A percentile compares a stretch with the other conserved stretches of the same genome.
These are phyloP conservation scores for Potorous gilbertii DNA, from an alignment of 2,797 vertebrate genomes.

Conservation along the genomic window DNA sequence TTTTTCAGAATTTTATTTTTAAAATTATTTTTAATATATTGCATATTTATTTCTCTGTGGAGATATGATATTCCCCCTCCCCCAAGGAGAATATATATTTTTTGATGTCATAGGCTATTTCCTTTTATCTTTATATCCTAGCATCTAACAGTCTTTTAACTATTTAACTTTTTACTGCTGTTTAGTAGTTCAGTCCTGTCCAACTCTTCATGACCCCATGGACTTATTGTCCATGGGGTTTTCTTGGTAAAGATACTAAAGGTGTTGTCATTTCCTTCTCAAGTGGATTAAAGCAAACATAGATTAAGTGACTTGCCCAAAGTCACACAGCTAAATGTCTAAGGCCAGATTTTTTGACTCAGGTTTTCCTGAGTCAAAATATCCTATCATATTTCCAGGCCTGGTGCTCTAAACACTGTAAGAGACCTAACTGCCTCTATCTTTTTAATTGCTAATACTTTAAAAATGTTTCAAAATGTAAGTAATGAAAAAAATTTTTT, in stretches of 20 bases:
- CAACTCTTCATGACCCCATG: neutral
- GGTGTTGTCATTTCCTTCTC: neutral
- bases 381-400: too few species aligned
- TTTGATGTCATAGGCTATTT: neutral
- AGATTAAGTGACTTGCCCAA: neutral
- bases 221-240: neutral
- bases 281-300: neutral
- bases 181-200: neutral
- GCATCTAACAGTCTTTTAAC: neutral
- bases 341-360: neutral
- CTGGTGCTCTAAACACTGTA: neutral
- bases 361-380: too few species aligned
- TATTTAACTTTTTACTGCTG: neutral
- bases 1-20: neutral
- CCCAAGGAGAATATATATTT: neutral
- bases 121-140: neutral
- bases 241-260: neutral
- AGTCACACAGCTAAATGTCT: neutral
- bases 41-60: neutral
- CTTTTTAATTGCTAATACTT: neutral
- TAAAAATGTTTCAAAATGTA: neutral
- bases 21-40: neutral
- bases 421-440: neutral
- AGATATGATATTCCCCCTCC: neutral
- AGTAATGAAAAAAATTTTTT: neutral